Evolutionary conservation across 2,113 vertebrate genomes (phyloP).

Genomic region (Rhabdomys dilectus): DNA sequence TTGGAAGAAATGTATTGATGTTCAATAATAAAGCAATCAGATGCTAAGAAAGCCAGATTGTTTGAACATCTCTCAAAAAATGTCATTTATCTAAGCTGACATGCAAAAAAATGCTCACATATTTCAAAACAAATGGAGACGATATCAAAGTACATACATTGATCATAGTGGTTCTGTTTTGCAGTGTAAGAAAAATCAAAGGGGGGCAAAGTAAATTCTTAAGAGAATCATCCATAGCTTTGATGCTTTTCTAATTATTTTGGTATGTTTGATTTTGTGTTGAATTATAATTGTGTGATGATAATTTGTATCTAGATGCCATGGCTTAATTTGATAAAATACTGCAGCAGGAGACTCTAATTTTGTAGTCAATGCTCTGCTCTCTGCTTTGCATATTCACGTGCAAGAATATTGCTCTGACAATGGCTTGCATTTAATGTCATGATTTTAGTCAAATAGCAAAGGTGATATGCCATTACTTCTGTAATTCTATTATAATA

Average conservation of each 20-base stretch:
- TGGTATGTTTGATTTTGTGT: background rate
- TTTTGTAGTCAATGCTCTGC: rapidly evolving
- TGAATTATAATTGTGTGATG: background rate
- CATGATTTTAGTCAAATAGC: background rate
- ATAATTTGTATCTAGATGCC: background rate
- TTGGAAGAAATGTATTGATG: constrained; percentile 86
- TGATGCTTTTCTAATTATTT: constrained; percentile 23
- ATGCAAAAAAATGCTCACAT: constrained; percentile 38
- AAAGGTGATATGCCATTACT: background rate
- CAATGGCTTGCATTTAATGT: background rate
- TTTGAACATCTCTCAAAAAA: constrained; percentile 84
- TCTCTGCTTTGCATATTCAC: background rate
- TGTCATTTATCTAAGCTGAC: constrained; percentile 82
- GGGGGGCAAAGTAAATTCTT: background rate
- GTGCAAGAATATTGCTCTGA: background rate
- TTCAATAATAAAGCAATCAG: constrained; percentile 88
- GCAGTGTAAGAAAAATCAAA: background rate
- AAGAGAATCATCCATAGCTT: background rate
- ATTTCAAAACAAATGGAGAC: constrained; percentile 70
- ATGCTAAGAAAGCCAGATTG: constrained; percentile 81
- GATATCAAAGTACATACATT: constrained; percentile 3
- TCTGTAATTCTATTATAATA: background rate
- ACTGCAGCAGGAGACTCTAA: background rate
- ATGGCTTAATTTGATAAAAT: background rate
- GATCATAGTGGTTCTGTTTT: background rate